Base-by-base conservation (phyloP, 1,140 invertebrate species). In the Drosophila azteca region DNA sequence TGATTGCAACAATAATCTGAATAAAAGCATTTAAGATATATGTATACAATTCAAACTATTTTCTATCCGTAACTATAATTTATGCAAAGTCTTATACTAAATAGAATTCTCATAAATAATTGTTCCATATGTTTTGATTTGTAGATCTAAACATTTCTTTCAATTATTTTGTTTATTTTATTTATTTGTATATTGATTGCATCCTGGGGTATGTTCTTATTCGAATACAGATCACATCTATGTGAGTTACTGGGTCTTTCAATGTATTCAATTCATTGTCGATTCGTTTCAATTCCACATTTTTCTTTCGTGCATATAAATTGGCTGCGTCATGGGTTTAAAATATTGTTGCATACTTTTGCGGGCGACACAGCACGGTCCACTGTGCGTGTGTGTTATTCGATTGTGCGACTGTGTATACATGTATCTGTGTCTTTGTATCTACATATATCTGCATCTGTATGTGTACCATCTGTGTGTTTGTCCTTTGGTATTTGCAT, bases 311-410 rank as follows among this genome's bases (percentile, higher is more conserved):
- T 66, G 50, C 69, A 75, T 65, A 68, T 64, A 82, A 87, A 85
- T 78, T 85, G 83, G 35, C 62, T 61, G 71, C 57, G 79, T 87
- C 69, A 87, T 61, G 70, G 49, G 78, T 81, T 87, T 75, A 67
- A 82, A 70, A 82, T 82, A 76, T 52, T 52, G 75, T 49, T 81
- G 82, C 82, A 85, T 87, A 81, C 78, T 87, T 85, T 71, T 78
- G 48, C 26, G 83, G 52, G 65, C 52, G 9, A 9, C 35, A 31
- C 9, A 3, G 5, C 35, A 24, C 9, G 5, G 5, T 39, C 17
- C 17, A 20, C 17, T 20, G 5, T 5, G 5, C 5, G 3, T 13
- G 35, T 39, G 11, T 13, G 17, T 20, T 20, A 20, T 20, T 20
- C 17, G 17, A 20, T 20, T 20, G 17, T 20, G 17, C 17, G 17